Base-by-base conservation (phyloP, 2,797 vertebrate species). In the Acipenser oxyrinchus region DNA sequence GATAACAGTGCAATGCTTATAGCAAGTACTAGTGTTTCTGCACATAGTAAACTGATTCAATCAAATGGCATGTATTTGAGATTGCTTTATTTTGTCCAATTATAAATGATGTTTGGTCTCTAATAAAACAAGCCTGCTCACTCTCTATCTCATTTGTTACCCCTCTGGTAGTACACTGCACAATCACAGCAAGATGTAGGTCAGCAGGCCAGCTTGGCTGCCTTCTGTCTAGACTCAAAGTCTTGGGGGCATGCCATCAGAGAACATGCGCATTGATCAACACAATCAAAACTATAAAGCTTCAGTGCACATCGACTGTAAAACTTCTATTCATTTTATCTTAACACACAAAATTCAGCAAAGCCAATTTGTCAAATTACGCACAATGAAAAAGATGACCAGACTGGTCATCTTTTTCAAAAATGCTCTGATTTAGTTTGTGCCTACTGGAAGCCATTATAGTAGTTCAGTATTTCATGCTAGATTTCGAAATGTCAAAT, bases 131-230 rank as follows among this genome's bases (percentile, higher is more conserved):
- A 37, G 37, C 1, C 37, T 37, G 63, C 49, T 62, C 68, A 71
- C 68, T 74, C 77, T 74, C 71, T 73, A 71, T 82, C 63, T 49
- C 15, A 37, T 63, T 61, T 15, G 57, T 6, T 8, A 10, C 66
- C 51, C 60, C 75, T 77, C 70, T 76, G 72, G 66, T 67, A 70
- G 74, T 72, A 65, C 70, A 71, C 83, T 80, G 81, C 85, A 85
- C 72, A 72, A 70, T 85, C 85, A 88, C 86, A 84, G 84, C 84
- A 83, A 86, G 86, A 91, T 92, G 87, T 91, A 90, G 89, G 90
- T 92, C 89, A 92, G 83, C 85, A 78, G 88, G 88, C 81, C 88
- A 86, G 85, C 86, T 90, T 86, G 86, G 87, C 86, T 88, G 82
- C 81, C 82, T 88, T 81, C 80, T 89, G 89, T 91, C 90, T 92